Percentiles rank a stretch among this genome's conserved stretches.
Conservation (phyloP, 2,888 invertebrate genomes). For the Folsomia manolachei region DNA sequence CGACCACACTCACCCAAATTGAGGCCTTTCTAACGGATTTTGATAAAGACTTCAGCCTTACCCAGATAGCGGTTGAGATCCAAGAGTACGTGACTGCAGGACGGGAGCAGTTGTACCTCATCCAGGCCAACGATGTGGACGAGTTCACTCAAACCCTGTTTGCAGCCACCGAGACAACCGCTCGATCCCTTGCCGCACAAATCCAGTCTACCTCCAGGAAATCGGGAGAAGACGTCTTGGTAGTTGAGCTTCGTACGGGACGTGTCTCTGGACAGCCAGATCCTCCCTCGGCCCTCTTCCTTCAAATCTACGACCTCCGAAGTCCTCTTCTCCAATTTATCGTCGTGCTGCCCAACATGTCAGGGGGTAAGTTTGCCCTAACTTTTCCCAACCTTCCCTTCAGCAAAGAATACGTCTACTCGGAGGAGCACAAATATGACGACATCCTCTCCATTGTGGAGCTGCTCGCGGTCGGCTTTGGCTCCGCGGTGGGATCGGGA, state of each 20-base stretch:
- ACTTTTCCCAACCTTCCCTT: too few species aligned
- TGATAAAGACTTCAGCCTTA: background rate
- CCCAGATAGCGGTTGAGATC: background rate
- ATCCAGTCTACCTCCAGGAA: background rate
- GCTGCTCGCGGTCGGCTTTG: background rate
- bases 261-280: background rate
- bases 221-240: too few species aligned
- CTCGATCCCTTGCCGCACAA: background rate
- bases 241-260: too few species aligned
- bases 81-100: background rate
- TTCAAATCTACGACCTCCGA: background rate
- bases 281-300: background rate
- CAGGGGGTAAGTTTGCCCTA: background rate
- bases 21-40: background rate
- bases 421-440: too few species aligned
- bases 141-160: background rate
- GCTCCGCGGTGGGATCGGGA: background rate
- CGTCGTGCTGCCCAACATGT: background rate
- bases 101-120: background rate
- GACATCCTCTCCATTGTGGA: too few species aligned
- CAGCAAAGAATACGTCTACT: too few species aligned
- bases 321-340: too few species aligned
- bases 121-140: constrained; percentile 7
- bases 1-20: background rate
- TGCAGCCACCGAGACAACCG: background rate